Evolutionary conservation across 1,140 invertebrate species (phyloP), one percentile per base, ranked within the genome.

Genomic region (Leptestheria dahalacensis): DNA sequence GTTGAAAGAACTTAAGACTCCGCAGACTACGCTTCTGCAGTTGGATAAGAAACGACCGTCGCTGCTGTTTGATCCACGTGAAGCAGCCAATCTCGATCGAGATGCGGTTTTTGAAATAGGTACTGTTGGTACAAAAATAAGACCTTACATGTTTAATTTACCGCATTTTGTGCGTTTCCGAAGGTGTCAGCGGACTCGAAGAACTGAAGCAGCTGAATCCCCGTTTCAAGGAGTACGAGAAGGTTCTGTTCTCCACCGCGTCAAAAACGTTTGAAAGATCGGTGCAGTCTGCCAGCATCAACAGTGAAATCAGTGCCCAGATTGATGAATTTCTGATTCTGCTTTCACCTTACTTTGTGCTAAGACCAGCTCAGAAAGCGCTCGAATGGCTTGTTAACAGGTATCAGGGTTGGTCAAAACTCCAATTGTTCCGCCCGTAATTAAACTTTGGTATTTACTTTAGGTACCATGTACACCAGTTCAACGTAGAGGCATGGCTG

Each of bases 351-450:
- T 95, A 92, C 70, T 84, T 96, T 65, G 70, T 91, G 33, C 70
- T 92, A 0, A 84, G 83, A 68, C 79, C 85, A 12, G 78, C 90
- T 10, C 88, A 94, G 59, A 88, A 94, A 77, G 82, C 87, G 21
- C 70, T 97, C 24, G 94, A 97, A 78, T 97, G 92, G 93, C 74
- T 97, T 2, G 80, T 96, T 51, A 79, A 86, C 62, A 76, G 77
- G 76, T 79, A 69, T 60, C 54, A 28, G 52, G n/a, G n/a, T n/a
- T n/a, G n/a, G 57, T 23, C n/a, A 25, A 57, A 28, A 23, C 9
- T 48, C 48, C 3, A 2, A 1, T 18, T 23, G 1, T 61, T 62
- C 12, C 2, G 11, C 3, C 18, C 33, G 2, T 26, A 20, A 15
- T 6, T 23, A 2, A 46, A 64, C 18, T 18, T 56, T 62, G 3